Conservation (phyloP, 2,888 invertebrate species). For the Clusia tigrina region DNA sequence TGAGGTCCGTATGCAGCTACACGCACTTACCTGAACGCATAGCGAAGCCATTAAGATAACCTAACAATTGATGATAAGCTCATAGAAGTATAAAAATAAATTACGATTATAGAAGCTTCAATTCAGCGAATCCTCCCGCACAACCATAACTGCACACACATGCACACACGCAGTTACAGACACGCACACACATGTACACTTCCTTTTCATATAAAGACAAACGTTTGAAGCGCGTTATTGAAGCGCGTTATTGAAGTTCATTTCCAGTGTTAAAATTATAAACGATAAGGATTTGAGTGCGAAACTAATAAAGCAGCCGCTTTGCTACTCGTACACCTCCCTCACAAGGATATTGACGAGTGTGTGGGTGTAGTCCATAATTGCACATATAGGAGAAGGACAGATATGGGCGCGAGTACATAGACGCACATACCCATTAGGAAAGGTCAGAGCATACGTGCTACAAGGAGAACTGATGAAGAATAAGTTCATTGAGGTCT, state of each 20-base stretch:
- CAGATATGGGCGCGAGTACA: too few relatives aligned
- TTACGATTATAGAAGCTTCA: background rate
- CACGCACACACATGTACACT: background rate
- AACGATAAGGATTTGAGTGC: background rate
- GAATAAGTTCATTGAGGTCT: too few relatives aligned
- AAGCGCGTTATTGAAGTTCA: background rate
- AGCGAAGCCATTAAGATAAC: conserved; percentile 17
- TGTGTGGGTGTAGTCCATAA: background rate
- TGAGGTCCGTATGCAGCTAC: too few relatives aligned
- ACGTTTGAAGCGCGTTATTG: background rate
- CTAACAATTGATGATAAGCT: conserved; percentile 17
- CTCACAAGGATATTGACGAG: background rate
- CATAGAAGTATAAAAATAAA: conserved; percentile 12
- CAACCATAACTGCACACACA: conserved; percentile 4
- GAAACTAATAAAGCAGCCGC: too few relatives aligned
- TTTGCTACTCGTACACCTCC: too few relatives aligned
- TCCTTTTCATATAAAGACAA: background rate
- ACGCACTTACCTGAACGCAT: background rate
- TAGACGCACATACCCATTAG: too few relatives aligned
- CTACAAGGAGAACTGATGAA: too few relatives aligned
- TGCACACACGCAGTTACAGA: background rate
- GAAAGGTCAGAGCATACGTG: too few relatives aligned
- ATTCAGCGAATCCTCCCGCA: conserved; percentile 5
- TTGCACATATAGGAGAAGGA: too few relatives aligned
- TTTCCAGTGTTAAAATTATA: background rate